These are phyloP conservation scores for Sebastiscus albofasciatus DNA, from an alignment of 2,797 vertebrate genomes.

Conservation along the genomic window DNA sequence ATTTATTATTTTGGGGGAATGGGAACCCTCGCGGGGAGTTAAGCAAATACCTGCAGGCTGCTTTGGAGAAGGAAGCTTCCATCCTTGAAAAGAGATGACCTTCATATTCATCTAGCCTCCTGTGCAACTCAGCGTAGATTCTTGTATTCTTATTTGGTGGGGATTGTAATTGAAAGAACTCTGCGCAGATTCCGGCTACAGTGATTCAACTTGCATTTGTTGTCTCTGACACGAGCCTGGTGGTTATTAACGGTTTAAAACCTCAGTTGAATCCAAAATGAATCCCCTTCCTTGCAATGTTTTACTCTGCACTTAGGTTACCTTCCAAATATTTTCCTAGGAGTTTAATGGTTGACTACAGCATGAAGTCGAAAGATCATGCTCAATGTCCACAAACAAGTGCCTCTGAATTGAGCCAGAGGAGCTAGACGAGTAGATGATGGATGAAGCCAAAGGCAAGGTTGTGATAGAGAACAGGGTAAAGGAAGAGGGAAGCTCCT, in stretches of 20 bases:
- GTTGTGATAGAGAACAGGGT: conserved; percentile 15
- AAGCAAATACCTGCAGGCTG: conserved; percentile 29
- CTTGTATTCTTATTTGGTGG: not conserved
- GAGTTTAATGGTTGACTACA: conserved; percentile 31
- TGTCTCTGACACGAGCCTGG: conserved; percentile 12
- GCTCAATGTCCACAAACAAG: conserved; percentile 50
- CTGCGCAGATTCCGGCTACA: not conserved
- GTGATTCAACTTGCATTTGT: conserved; percentile 19
- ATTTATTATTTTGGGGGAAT: conserved; percentile 52
- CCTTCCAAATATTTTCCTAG: conserved; percentile 48
- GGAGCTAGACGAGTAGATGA: not conserved
- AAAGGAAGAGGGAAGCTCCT: conserved; percentile 6
- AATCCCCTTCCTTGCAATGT: conserved; percentile 44
- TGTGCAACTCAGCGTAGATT: not conserved
- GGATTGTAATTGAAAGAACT: conserved; percentile 1
- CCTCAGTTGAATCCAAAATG: conserved; percentile 51
- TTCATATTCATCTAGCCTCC: conserved; percentile 10
- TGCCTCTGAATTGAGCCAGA: not conserved
- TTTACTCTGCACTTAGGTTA: conserved; percentile 15
- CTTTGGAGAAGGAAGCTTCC: conserved; percentile 1
- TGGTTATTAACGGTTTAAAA: conserved; percentile 58
- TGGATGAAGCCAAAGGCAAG: conserved; percentile 19
- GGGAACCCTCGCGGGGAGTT: conserved; percentile 19
- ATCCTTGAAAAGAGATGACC: conserved; percentile 3
- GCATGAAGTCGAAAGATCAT: conserved; percentile 30